phyloP scores from a whole-genome alignment of 2,797 vertebrate species.

The Rhinophrynus dorsalis region DNA sequence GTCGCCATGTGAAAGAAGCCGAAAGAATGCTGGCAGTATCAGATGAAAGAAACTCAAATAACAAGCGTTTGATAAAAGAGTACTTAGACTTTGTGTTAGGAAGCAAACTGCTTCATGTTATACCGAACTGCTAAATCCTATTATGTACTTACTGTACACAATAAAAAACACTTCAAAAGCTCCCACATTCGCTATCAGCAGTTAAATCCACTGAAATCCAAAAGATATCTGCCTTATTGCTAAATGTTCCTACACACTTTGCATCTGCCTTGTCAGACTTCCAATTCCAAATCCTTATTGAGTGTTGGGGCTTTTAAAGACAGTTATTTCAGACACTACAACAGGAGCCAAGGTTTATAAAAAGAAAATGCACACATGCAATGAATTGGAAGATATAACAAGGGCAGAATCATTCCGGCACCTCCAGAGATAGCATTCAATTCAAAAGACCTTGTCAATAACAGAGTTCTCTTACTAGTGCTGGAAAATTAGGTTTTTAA shows the following conservation, averaged over 20 bases:
- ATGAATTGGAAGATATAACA: slow-evolving; percentile 5
- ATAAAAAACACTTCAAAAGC: not conserved
- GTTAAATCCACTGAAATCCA: slow-evolving; percentile 13
- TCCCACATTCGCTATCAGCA: slow-evolving; percentile 1
- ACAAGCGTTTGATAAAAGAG: not conserved
- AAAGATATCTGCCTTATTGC: not conserved
- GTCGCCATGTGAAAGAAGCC: no score
- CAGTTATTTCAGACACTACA: not conserved
- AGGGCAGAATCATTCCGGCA: slow-evolving; percentile 10
- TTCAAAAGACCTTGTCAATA: slow-evolving; percentile 12
- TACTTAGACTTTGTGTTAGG: not conserved
- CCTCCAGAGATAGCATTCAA: slow-evolving; percentile 4
- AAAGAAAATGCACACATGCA: slow-evolving; percentile 5
- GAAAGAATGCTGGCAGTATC: no score
- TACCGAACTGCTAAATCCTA: not conserved
- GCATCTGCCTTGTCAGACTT: slow-evolving; percentile 9
- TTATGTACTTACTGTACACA: not conserved
- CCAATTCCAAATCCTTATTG: slow-evolving; percentile 33
- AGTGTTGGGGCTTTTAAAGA: slow-evolving; percentile 23
- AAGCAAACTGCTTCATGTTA: not conserved
- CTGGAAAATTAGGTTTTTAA: slow-evolving; percentile 16
- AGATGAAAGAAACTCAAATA: not conserved
- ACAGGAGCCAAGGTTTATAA: not conserved
- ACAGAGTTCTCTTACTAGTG: not conserved
- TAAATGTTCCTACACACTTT: slow-evolving; percentile 4